phyloP scores from a whole-genome alignment of 2,888 invertebrate species.

The Argyresthia goedartella region DNA sequence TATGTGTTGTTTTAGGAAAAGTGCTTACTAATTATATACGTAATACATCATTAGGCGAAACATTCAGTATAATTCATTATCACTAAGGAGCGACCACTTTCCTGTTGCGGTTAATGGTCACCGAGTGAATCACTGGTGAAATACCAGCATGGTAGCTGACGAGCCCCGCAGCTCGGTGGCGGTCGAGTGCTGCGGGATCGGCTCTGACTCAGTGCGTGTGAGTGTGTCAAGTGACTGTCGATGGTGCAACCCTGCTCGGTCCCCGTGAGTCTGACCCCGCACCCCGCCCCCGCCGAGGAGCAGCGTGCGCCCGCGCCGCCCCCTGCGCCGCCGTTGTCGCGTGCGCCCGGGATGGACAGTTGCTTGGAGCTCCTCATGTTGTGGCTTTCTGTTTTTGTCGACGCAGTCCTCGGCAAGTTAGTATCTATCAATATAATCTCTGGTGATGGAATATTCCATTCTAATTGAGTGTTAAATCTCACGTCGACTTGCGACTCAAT shows the following conservation, averaged over 20 bases:
- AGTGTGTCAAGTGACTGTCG: too few relatives aligned
- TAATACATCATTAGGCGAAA: background rate
- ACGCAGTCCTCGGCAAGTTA: conserved; percentile 32
- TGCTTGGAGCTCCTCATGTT: conserved; percentile 29
- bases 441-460: background rate
- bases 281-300: background rate
- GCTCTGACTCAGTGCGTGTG: background rate
- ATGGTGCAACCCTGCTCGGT: background rate
- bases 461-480: background rate
- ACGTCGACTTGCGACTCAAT: background rate
- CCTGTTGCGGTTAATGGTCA: conserved; percentile 6
- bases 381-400: conserved; percentile 29
- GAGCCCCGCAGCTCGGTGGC: background rate
- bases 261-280: background rate
- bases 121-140: conserved; percentile 8
- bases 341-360: conserved; percentile 18
- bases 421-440: conserved; percentile 11
- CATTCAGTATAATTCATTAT: background rate
- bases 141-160: background rate
- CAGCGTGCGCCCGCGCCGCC: conserved; percentile 2
- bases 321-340: background rate
- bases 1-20: background rate
- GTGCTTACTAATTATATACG: background rate
- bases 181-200: background rate
- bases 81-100: background rate